phyloP scores from a whole-genome alignment of 1,140 invertebrate species.

The Drosophila takahashii region DNA sequence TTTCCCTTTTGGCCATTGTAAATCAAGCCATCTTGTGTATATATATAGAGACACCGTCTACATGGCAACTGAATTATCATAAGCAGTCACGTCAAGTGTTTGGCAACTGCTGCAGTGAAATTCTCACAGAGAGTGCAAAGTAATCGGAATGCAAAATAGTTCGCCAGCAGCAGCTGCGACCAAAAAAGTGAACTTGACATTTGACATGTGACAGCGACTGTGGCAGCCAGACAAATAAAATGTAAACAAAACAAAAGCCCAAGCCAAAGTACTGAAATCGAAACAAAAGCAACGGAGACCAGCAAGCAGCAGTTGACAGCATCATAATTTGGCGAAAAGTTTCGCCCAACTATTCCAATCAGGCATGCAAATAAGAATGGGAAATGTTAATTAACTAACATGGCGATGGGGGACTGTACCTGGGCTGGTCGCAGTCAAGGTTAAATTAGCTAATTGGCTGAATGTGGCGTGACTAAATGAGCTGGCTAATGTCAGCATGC shows the following conservation, averaged over 20 bases:
- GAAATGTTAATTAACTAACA: conserved; percentile 26
- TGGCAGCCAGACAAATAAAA: conserved; percentile 69
- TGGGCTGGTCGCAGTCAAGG: conserved; percentile 18
- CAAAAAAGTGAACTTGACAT: conserved; percentile 62
- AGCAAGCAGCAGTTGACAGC: conserved; percentile 35
- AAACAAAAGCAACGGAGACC: conserved; percentile 14
- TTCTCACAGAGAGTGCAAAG: conserved; percentile 52
- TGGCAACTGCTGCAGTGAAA: conserved; percentile 59
- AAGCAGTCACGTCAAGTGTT: conserved; percentile 59
- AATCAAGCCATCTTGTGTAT: conserved; percentile 36
- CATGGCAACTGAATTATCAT: conserved; percentile 62
- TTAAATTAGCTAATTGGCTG: conserved; percentile 58
- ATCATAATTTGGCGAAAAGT: conserved; percentile 42
- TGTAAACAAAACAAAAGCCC: conserved; percentile 28
- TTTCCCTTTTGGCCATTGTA: conserved; percentile 45
- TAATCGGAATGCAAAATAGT: conserved; percentile 76
- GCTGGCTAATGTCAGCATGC: conserved; percentile 35
- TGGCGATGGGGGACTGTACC: conserved; percentile 8
- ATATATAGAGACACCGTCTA: conserved; percentile 12
- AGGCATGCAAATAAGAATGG: not conserved
- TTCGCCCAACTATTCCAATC: conserved; percentile 12
- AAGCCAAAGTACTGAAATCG: conserved; percentile 8
- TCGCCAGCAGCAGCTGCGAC: conserved; percentile 58
- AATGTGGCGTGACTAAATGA: conserved; percentile 52
- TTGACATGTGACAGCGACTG: conserved; percentile 69